phyloP scores from a whole-genome alignment of 2,888 invertebrate genomes.

The Teleiodes luculella region DNA sequence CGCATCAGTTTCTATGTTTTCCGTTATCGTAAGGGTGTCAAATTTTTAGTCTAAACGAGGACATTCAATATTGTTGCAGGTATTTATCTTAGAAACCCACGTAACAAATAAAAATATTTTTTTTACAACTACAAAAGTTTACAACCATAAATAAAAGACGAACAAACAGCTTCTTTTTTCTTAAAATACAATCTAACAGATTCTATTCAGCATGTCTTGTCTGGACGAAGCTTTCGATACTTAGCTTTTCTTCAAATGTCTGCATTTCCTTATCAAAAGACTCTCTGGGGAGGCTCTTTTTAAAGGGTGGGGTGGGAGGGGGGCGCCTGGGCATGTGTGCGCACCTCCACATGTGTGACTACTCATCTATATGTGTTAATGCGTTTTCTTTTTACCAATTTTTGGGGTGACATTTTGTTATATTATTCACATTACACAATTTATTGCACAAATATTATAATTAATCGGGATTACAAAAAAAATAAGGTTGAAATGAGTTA shows the following conservation, averaged over 20 bases:
- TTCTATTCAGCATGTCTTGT: background rate
- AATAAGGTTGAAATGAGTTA: no score
- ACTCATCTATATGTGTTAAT: slow-evolving; percentile 78
- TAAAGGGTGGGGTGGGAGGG: slow-evolving; percentile 49
- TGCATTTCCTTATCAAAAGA: slow-evolving; percentile 79
- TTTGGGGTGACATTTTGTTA: slow-evolving; percentile 52
- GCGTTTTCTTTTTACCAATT: slow-evolving; percentile 79
- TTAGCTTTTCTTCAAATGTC: slow-evolving; percentile 77
- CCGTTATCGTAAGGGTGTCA: no score
- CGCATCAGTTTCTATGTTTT: no score
- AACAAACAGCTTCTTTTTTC: no score
- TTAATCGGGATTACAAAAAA: no score
- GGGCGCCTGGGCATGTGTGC: slow-evolving; percentile 43
- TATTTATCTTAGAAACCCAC: no score
- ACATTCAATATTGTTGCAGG: no score
- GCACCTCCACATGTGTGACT: slow-evolving; percentile 57
- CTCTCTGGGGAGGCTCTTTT: slow-evolving; percentile 61
- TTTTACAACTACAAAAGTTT: background rate
- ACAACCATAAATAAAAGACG: no score
- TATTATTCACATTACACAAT: no score
- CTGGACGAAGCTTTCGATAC: slow-evolving; percentile 47
- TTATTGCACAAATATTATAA: no score
- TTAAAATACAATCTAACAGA: background rate
- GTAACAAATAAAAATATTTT: no score
- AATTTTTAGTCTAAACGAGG: no score